Evolutionary conservation across 2,113 vertebrate species (phyloP), one percentile per base, ranked within the genome.

Genomic region (Brachyhypopomus occidentalis): DNA sequence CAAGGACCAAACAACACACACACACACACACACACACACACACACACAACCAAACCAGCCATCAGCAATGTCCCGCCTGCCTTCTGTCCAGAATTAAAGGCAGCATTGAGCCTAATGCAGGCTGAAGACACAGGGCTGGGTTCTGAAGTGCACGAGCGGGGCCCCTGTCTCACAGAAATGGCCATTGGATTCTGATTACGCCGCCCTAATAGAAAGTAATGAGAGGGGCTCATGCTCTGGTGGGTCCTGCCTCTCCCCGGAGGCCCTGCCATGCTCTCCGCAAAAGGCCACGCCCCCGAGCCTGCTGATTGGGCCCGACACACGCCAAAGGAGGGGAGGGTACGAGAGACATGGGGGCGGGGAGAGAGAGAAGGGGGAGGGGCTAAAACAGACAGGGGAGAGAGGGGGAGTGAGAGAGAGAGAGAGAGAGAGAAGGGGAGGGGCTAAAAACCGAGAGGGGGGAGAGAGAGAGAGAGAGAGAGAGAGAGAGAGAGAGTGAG

Each of bases 201-300:
- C 69, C 77, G 22, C 85, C 87, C 83, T 92, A 88, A 91, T 87
- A 87, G 87, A 92, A 89, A 88, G 83, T 89, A 90, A 90, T 85
- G 74, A 87, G 87, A 89, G 75, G 84, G 77, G 85, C 78, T 87
- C 76, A 88, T 22, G 87, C 88, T 88, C 86, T 36, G 66, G 83
- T 84, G 83, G 67, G 71, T 88, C 76, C 71, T 84, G 79, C 83
- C 89, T 84, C 56, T 72, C 87, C 84, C 86, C 63, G 83, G 82
- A 86, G 38, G 81, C 74, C 80, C 0, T 0, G 81, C 78, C 73
- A 74, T 17, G 81, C 85, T 82, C 83, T 76, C n/a, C 48, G 0
- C 76, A 82, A 82, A 86, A 86, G 83, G 85, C 88, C 88, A 67
- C 56, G 0, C 34, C 83, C 85, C 82, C 84, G 82, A 64, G 78